Percentiles rank a stretch among this genome's conserved stretches.
These are phyloP conservation scores for Cyanocitta stelleri DNA, from an alignment of 2,113 vertebrate species.

Conservation along the genomic window DNA sequence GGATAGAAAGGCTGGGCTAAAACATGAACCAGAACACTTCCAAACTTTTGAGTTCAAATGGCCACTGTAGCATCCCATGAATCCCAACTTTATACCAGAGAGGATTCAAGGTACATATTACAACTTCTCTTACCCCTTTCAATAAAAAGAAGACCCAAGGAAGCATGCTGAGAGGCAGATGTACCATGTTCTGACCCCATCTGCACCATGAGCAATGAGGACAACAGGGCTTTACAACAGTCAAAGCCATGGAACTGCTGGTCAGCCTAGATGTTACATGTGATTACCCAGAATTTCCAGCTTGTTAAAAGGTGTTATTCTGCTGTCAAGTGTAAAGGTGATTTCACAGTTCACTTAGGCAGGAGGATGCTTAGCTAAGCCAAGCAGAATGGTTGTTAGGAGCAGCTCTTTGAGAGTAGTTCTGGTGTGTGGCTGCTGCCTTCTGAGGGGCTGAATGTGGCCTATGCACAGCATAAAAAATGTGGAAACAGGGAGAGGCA, in stretches of 20 bases:
- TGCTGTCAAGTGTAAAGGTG: not conserved
- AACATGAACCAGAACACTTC: not conserved
- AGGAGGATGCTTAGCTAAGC: not conserved
- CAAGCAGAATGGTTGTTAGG: not conserved
- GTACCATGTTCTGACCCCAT: not conserved
- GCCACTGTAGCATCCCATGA: not conserved
- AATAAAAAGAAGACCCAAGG: not conserved
- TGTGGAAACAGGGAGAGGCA: not conserved
- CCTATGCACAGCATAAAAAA: not conserved
- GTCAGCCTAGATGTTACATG: not conserved
- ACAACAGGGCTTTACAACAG: not conserved
- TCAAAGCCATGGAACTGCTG: not conserved
- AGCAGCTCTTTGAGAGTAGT: not conserved
- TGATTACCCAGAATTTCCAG: not conserved
- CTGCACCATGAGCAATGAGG: accelerated
- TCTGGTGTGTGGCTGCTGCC: not conserved
- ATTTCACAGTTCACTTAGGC: not conserved
- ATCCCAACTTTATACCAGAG: not conserved
- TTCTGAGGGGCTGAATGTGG: not conserved
- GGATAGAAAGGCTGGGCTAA: not conserved
- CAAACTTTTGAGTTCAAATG: not conserved
- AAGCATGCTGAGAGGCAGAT: not conserved
- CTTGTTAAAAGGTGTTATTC: not conserved
- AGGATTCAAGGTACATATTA: not conserved
- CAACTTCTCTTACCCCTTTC: not conserved